Conservation (phyloP, 2,797 vertebrate genomes). For the Peromyscus nudipes region DNA sequence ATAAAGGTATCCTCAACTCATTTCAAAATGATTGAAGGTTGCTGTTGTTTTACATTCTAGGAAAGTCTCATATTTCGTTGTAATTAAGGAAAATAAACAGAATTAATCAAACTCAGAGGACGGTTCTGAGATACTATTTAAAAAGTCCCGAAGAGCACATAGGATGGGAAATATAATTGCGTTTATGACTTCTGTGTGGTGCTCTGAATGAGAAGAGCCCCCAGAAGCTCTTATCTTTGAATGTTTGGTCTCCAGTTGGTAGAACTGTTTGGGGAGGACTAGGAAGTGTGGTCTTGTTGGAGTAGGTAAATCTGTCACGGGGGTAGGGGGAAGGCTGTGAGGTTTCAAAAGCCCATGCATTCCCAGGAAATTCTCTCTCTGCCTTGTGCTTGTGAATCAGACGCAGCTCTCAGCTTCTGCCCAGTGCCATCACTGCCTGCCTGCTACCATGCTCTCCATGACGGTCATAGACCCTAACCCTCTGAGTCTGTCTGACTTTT, state of each 20-base stretch:
- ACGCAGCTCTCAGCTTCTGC: not conserved
- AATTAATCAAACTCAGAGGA: slow-evolving; percentile 31
- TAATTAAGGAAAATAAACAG: slow-evolving; percentile 29
- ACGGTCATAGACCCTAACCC: not conserved
- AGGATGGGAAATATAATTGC: not conserved
- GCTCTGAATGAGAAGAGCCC: not conserved
- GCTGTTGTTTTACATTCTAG: slow-evolving; percentile 51
- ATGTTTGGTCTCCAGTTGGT: not conserved
- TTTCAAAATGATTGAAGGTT: not conserved
- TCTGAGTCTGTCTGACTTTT: not conserved
- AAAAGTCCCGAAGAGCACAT: not conserved
- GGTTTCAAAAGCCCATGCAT: not conserved
- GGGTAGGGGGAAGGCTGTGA: not conserved
- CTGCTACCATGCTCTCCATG: not conserved
- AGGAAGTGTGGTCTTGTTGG: not conserved
- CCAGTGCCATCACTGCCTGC: not conserved
- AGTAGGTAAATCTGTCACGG: not conserved
- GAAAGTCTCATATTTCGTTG: slow-evolving; percentile 38
- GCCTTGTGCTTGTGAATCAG: not conserved
- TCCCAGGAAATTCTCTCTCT: not conserved
- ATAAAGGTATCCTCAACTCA: not conserved
- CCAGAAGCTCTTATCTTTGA: not conserved
- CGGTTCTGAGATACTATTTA: not conserved
- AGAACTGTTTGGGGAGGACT: not conserved
- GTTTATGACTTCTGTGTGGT: not conserved